Evolutionary conservation across 2,888 invertebrate species (phyloP).

Genomic region (Tubiluchus corallicola): DNA sequence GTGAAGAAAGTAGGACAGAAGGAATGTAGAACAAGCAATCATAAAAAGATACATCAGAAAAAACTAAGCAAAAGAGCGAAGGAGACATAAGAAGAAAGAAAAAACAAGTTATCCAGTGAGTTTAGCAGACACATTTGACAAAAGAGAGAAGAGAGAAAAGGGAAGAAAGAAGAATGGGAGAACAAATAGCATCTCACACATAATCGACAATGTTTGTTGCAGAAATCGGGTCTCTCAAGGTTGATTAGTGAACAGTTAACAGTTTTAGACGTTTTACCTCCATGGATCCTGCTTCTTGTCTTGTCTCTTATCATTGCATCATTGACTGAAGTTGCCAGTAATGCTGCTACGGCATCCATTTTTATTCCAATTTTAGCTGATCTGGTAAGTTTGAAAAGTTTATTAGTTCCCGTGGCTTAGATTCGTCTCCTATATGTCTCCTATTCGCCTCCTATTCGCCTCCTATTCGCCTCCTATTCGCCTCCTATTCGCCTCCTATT

Average conservation of each 20-base stretch:
- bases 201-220: no score
- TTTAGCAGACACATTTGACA: neutral
- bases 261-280: neutral
- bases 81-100: neutral
- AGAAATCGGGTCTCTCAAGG: neutral
- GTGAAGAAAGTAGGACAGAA: no score
- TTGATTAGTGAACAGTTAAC: neutral
- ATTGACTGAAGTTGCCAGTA: neutral
- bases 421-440: no score
- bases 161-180: constrained; percentile 1
- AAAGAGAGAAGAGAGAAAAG: constrained; percentile 1
- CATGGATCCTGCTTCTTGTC: neutral
- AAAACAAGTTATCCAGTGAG: neutral
- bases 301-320: neutral
- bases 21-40: no score
- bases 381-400: no score
- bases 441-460: no score
- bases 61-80: neutral
- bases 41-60: no score
- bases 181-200: no score
- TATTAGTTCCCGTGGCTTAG: no score
- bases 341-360: neutral
- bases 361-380: neutral
- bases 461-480: no score
- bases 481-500: no score